A percentile compares a stretch with the other conserved stretches of the same genome.
Conservation (phyloP, 2,113 vertebrate genomes). For the Lophius piscatorius region DNA sequence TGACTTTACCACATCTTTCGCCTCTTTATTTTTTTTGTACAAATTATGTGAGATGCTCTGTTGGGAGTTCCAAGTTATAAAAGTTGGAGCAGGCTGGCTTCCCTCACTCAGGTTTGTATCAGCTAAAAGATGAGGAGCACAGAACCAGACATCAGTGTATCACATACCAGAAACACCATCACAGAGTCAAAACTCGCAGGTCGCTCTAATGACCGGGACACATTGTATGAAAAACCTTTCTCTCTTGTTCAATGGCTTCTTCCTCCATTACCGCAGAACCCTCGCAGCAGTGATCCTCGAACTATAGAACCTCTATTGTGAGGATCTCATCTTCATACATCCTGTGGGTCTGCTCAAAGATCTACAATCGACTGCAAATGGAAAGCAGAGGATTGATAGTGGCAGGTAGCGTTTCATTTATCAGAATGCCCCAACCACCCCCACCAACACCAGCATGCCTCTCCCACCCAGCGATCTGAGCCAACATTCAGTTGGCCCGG, state of each 20-base stretch:
- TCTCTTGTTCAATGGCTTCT: slow-evolving; percentile 21
- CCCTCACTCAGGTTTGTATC: slow-evolving; percentile 33
- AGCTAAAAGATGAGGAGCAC: slow-evolving; percentile 45
- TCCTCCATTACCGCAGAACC: neutral
- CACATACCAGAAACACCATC: slow-evolving; percentile 40
- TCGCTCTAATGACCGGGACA: slow-evolving; percentile 27
- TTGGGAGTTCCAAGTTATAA: slow-evolving; percentile 62
- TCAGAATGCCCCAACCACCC: slow-evolving; percentile 35
- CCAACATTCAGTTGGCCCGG: slow-evolving; percentile 44
- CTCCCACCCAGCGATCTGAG: slow-evolving; percentile 10
- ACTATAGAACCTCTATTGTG: neutral
- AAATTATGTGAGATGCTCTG: slow-evolving; percentile 72
- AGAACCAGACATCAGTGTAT: slow-evolving; percentile 37
- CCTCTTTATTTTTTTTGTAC: slow-evolving; percentile 67
- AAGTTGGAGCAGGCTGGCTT: slow-evolving; percentile 53
- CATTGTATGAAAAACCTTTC: slow-evolving; percentile 36
- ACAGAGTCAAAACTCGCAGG: slow-evolving; percentile 35
- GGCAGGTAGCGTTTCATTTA: slow-evolving; percentile 43
- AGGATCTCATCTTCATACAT: slow-evolving; percentile 18
- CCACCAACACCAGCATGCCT: slow-evolving; percentile 6
- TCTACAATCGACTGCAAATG: slow-evolving; percentile 31
- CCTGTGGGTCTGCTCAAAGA: slow-evolving; percentile 28
- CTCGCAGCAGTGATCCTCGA: slow-evolving; percentile 3
- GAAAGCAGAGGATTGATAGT: slow-evolving; percentile 38
- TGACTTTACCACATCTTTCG: slow-evolving; percentile 69